Evolutionary conservation across 2,888 invertebrate genomes (phyloP).

Genomic region (Myopa tessellatipennis): DNA sequence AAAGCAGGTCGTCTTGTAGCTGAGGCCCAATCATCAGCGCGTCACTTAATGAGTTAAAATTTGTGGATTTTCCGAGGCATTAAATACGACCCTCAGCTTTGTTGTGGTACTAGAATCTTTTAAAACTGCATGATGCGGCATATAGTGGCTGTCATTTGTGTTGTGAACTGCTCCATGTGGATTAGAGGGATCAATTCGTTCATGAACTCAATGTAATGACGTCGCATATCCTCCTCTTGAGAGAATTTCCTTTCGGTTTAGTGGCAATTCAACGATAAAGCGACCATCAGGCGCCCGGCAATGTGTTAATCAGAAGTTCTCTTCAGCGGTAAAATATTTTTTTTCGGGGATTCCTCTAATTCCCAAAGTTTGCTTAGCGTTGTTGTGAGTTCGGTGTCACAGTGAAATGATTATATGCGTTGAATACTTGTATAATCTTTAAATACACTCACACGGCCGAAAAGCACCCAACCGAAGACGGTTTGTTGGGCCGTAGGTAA

Average conservation of each 20-base stretch:
- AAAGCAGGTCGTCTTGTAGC: constrained; percentile 39
- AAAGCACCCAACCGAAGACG: constrained; percentile 6
- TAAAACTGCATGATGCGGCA: constrained; percentile 27
- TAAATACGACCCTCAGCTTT: constrained; percentile 32
- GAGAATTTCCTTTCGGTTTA: too few species aligned
- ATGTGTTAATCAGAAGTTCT: too few species aligned
- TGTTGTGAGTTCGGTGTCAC: too few species aligned
- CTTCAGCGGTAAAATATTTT: background rate
- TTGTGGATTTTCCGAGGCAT: constrained; percentile 21
- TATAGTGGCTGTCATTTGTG: background rate
- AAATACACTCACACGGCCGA: background rate
- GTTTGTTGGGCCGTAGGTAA: too few species aligned
- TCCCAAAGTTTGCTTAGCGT: background rate
- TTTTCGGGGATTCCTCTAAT: background rate
- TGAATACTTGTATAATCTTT: background rate
- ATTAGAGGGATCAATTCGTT: background rate
- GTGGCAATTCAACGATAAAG: too few species aligned
- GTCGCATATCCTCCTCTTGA: too few species aligned
- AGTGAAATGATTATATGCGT: background rate
- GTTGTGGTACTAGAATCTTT: background rate
- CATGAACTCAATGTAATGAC: constrained; percentile 12
- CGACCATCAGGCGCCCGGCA: too few species aligned
- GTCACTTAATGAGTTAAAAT: constrained; percentile 27
- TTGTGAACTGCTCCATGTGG: constrained; percentile 27
- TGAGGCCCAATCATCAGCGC: constrained; percentile 42